phyloP scores from a whole-genome alignment of 2,888 invertebrate species.

The Mayetiola destructor region DNA sequence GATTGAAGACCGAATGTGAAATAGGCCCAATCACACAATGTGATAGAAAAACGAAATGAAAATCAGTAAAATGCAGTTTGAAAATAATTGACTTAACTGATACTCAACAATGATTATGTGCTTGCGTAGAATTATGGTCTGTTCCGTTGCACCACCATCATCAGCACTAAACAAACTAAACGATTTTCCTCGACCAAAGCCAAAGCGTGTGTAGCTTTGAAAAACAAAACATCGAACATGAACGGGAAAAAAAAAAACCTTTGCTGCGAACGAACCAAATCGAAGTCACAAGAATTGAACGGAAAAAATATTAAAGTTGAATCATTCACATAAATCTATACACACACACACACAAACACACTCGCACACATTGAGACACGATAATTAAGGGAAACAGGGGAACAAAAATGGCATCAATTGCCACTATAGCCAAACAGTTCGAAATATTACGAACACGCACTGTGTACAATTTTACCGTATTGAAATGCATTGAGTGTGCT shows the following conservation, averaged over 20 bases:
- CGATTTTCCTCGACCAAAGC: conserved; percentile 5
- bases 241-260: too few species aligned
- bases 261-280: too few species aligned
- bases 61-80: conserved; percentile 1
- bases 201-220: conserved; percentile 1
- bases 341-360: too few species aligned
- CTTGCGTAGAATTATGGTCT: conserved; percentile 7
- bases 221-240: background rate
- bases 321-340: too few species aligned
- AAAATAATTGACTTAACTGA: conserved; percentile 12
- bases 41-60: background rate
- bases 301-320: too few species aligned
- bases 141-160: conserved; percentile 8
- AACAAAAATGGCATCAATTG: conserved; percentile 5
- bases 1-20: background rate
- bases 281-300: too few species aligned
- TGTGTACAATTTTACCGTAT: conserved; percentile 3
- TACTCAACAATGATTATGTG: background rate
- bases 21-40: background rate
- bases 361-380: too few species aligned
- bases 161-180: conserved; percentile 11
- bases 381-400: too few species aligned
- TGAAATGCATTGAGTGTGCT: background rate
- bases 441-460: conserved; percentile 12
- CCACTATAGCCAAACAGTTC: conserved; percentile 7